phyloP scores from a whole-genome alignment of 2,113 vertebrate genomes.

The Proterorhinus semilunaris region DNA sequence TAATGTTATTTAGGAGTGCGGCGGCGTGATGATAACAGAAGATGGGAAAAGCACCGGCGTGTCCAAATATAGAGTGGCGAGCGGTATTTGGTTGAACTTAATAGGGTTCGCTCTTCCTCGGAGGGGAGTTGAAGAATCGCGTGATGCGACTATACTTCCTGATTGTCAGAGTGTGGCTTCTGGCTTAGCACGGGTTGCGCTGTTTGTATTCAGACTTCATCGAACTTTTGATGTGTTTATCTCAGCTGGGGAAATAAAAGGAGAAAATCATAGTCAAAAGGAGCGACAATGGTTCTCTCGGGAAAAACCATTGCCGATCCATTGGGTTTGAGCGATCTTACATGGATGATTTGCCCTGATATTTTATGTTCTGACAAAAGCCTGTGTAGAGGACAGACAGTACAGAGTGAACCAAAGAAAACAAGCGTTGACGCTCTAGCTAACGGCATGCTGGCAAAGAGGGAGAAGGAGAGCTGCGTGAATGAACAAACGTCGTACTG shows the following conservation, averaged over 20 bases:
- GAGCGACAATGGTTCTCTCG: not conserved
- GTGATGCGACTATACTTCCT: slow-evolving; percentile 35
- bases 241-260: not conserved
- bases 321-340: too few species aligned
- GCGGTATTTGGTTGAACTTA: slow-evolving; percentile 34
- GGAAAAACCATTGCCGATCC: not conserved
- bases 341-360: too few species aligned
- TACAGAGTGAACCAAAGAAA: too few species aligned
- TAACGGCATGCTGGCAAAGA: too few species aligned
- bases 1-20: slow-evolving; percentile 55
- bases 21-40: slow-evolving; percentile 43
- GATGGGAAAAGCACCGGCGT: slow-evolving; percentile 19
- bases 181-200: not conserved
- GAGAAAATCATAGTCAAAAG: not conserved
- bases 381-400: too few species aligned
- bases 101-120: slow-evolving; percentile 39
- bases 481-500: not conserved
- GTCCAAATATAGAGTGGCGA: slow-evolving; percentile 31
- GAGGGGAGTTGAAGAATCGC: slow-evolving; percentile 16
- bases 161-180: slow-evolving; percentile 9
- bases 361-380: too few species aligned
- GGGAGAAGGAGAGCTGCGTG: too few species aligned
- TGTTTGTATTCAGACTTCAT: not conserved
- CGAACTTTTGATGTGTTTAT: not conserved
- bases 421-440: too few species aligned